A percentile compares a stretch with the other conserved stretches of the same genome.
Conservation (phyloP, 53 echinoderm and acorn worm species). For the Hippasteria phrygiana region DNA sequence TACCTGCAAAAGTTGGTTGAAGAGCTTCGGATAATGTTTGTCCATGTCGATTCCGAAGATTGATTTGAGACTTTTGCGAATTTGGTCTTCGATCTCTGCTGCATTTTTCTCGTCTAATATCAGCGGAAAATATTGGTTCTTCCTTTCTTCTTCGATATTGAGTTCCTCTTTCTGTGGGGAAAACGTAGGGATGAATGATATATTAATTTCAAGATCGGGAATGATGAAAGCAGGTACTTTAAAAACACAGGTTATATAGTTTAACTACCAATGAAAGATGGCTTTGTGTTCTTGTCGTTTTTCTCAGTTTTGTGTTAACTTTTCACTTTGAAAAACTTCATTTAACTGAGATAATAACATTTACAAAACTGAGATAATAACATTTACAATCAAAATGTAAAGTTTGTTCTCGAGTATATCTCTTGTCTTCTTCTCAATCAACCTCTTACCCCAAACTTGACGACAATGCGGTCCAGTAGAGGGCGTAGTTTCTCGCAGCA, state of each 20-base stretch:
- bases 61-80: not conserved
- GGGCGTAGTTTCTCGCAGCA: slow-evolving; percentile 22
- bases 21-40: slow-evolving; percentile 24
- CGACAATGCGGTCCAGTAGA: slow-evolving; percentile 14
- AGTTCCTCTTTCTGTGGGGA: slow-evolving; percentile 17
- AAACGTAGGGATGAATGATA: not conserved
- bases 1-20: not conserved
- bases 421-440: not conserved
- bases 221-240: too few species aligned
- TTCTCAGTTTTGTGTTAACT: too few species aligned
- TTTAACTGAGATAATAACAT: too few species aligned
- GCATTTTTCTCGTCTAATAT: not conserved
- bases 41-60: not conserved
- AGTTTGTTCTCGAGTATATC: too few species aligned
- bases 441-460: slow-evolving; percentile 4
- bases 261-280: not conserved
- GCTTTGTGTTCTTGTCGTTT: too few species aligned
- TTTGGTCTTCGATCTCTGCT: not conserved
- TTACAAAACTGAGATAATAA: too few species aligned
- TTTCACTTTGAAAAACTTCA: too few species aligned
- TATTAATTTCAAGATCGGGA: not conserved
- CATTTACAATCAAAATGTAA: too few species aligned
- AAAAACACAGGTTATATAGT: not conserved
- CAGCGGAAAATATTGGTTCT: slow-evolving; percentile 7
- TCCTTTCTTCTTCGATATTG: not conserved